Evolutionary conservation across 2,113 vertebrate species (phyloP).

Genomic region (Rhagologus leucostigma): DNA sequence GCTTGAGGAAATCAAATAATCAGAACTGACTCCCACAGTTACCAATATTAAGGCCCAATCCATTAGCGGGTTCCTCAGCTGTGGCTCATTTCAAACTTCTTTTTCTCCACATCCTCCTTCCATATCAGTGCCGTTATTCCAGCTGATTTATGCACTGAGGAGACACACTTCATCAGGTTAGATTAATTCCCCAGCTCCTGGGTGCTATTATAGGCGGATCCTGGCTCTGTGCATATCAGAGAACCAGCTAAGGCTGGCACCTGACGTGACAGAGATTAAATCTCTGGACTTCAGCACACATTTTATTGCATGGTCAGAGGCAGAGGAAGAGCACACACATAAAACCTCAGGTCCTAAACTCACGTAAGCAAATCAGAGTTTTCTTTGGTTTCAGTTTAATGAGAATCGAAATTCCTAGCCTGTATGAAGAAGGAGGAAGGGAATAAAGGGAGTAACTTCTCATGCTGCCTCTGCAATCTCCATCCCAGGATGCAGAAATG

Average conservation of each 20-base stretch:
- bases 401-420: not conserved
- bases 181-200: slow-evolving; percentile 23
- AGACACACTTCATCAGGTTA: slow-evolving; percentile 8
- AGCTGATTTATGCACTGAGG: slow-evolving; percentile 45
- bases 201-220: not conserved
- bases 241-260: not conserved
- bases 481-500: not conserved
- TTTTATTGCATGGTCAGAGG: not conserved
- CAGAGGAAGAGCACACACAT: not conserved
- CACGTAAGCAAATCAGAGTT: not conserved
- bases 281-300: not conserved
- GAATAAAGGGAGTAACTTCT: not conserved
- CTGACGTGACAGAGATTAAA: not conserved
- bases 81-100: slow-evolving; percentile 1
- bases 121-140: not conserved
- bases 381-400: not conserved
- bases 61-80: not conserved
- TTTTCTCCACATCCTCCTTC: slow-evolving; percentile 4
- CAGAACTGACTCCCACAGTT: not conserved
- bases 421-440: not conserved
- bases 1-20: not conserved
- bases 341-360: not conserved
- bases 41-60: not conserved
- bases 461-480: not conserved
- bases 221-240: not conserved